phyloP scores from a whole-genome alignment of 1,140 invertebrate species.

The Chrysopa pallens region DNA sequence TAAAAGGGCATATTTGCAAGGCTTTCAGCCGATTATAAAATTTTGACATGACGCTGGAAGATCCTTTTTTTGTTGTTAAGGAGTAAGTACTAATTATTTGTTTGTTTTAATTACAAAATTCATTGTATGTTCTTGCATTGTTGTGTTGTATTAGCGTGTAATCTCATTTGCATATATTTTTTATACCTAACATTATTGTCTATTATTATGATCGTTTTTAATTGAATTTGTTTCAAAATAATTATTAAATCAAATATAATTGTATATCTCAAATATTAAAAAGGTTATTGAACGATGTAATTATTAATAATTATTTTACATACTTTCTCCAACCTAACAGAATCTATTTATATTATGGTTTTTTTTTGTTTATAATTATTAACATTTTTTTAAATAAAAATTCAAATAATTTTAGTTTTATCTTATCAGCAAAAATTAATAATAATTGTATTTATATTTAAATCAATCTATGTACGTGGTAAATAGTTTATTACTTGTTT shows the following conservation, averaged over 20 bases:
- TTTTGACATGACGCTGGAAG: conserved; percentile 76
- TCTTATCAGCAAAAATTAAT: too few relatives aligned
- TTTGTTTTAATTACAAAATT: neutral
- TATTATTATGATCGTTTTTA: neutral
- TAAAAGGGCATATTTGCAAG: neutral
- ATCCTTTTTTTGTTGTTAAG: conserved; percentile 90
- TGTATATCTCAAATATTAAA: too few relatives aligned
- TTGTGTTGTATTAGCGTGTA: neutral
- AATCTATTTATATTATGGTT: too few relatives aligned
- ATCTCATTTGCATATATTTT: neutral
- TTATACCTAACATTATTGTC: neutral
- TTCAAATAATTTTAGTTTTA: too few relatives aligned
- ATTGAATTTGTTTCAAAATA: neutral
- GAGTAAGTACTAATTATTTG: conserved; percentile 56
- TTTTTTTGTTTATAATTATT: too few relatives aligned
- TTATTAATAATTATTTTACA: too few relatives aligned
- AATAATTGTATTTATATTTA: too few relatives aligned
- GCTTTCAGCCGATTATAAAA: neutral
- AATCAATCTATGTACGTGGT: too few relatives aligned
- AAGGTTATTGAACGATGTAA: too few relatives aligned
- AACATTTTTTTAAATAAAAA: too few relatives aligned
- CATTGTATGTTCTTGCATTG: neutral
- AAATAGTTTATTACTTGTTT: too few relatives aligned
- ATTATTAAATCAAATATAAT: neutral
- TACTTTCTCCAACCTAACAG: too few relatives aligned